A percentile compares a stretch with the other conserved stretches of the same genome.
Evolutionary conservation across 2,797 vertebrate genomes (phyloP).

Genomic region (Falco biarmicus): DNA sequence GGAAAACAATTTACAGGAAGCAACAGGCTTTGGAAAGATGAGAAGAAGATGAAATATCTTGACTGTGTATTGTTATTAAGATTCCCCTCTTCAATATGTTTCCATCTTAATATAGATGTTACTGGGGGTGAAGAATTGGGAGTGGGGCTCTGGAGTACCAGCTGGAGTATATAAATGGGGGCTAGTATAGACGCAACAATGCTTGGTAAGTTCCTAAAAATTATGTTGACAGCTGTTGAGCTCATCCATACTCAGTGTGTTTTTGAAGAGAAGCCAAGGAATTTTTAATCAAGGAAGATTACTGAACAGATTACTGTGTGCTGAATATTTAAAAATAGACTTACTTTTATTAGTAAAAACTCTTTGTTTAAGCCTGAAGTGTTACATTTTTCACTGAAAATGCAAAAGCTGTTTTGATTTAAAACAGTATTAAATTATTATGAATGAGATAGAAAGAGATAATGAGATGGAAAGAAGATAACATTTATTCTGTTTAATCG

Average conservation of each 20-base stretch:
- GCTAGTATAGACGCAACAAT: conserved; percentile 25
- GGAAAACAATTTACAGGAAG: not conserved
- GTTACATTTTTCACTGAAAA: conserved; percentile 51
- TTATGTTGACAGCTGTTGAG: conserved; percentile 64
- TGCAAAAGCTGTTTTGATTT: conserved; percentile 39
- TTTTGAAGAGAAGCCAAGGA: conserved; percentile 66
- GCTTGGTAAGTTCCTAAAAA: conserved; percentile 61
- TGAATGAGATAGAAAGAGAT: conserved; percentile 39
- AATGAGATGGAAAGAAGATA: conserved; percentile 41
- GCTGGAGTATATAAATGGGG: conserved; percentile 38
- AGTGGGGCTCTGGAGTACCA: conserved; percentile 12
- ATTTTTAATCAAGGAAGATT: conserved; percentile 74
- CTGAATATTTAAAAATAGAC: conserved; percentile 57
- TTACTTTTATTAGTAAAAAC: conserved; percentile 39
- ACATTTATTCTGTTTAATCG: conserved; percentile 4
- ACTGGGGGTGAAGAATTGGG: not conserved
- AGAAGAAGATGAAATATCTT: not conserved
- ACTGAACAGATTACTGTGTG: conserved; percentile 50
- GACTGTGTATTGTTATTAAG: not conserved
- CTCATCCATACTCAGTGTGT: conserved; percentile 37
- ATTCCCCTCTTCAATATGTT: not conserved
- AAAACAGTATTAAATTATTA: conserved; percentile 44
- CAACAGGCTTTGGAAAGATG: not conserved
- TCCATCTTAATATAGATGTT: conserved; percentile 19
- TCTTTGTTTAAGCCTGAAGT: conserved; percentile 39